Base-by-base conservation (phyloP, 2,888 invertebrate genomes). In the Anarsia innoxiella region DNA sequence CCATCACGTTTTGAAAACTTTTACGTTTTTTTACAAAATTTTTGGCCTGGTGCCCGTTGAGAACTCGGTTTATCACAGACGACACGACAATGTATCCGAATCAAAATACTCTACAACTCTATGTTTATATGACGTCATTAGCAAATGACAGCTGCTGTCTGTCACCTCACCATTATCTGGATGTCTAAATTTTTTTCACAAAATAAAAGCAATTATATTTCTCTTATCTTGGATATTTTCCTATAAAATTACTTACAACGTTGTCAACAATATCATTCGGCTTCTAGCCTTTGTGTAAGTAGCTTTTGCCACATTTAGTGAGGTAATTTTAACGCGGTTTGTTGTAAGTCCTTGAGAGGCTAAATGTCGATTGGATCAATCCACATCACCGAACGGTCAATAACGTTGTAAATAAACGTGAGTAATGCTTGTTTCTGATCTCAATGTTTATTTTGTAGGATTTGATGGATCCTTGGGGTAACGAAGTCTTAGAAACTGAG, bases 401-500 rank as follows among this genome's bases (percentile, higher is more conserved):
- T 19, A 25, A n/a, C n/a, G 25, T 32, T 19, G 12, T 23, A 23
- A 16, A 31, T 16, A 11, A 23, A 12, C 23, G 8, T 25, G 19
- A 19, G 4, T 8, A 19, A 19, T 19, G 19, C 3, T 8, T 8
- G 19, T 19, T 19, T 5, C 19, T 19, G 3, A 9, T 25, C 25
- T 25, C n/a, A 25, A 8, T 31, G 12, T n/a, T 26, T 33, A 15
- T 43, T 45, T 59, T 57, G 19, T 57, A 79, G 75, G 62, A 59
- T 66, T 84, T 79, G 65, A 84, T 84, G 84, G 84, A 83, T 83
- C 84, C 84, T 67, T 84, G 84, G 84, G 84, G 84, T 47, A 59
- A 56, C 52, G 61, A 72, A 63, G 55, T 46, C 48, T 63, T 51
- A 42, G 60, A 60, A 49, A 59, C 63, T 43, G 58, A 44, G 46